Conservation (phyloP, 1,140 invertebrate species). For the Neodiprion pinetum region DNA sequence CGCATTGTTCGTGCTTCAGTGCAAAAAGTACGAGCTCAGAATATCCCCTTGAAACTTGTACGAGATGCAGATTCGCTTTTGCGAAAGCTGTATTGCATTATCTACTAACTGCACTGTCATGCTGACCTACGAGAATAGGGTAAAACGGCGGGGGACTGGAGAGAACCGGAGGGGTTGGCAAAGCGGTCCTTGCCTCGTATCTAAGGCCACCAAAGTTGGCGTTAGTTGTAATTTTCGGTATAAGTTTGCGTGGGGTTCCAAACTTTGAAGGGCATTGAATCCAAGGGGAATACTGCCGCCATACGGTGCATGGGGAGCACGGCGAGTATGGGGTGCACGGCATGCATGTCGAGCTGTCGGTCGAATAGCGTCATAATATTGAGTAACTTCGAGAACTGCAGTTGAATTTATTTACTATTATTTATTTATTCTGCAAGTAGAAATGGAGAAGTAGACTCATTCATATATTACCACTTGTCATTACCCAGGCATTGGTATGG, state of each 20-base stretch:
- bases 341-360: not conserved
- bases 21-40: too few species aligned
- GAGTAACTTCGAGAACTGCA: not conserved
- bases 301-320: not conserved
- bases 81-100: too few species aligned
- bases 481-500: not conserved
- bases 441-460: not conserved
- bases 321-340: constrained; percentile 3
- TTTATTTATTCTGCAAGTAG: too few species aligned
- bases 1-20: too few species aligned
- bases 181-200: constrained; percentile 15
- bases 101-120: not conserved
- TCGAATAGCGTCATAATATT: not conserved
- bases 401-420: not conserved
- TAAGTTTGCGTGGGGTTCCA: not conserved
- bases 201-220: constrained; percentile 11
- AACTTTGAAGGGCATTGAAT: not conserved
- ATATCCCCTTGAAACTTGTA: too few species aligned
- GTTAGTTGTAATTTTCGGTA: constrained; percentile 10
- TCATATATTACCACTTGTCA: not conserved
- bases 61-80: too few species aligned
- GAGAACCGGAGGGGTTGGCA: constrained; percentile 15
- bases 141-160: constrained; percentile 21
- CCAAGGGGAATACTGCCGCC: not conserved
- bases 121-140: constrained; percentile 13